Conservation (phyloP, 2,797 vertebrate species). For the Scyliorhinus canicula region DNA sequence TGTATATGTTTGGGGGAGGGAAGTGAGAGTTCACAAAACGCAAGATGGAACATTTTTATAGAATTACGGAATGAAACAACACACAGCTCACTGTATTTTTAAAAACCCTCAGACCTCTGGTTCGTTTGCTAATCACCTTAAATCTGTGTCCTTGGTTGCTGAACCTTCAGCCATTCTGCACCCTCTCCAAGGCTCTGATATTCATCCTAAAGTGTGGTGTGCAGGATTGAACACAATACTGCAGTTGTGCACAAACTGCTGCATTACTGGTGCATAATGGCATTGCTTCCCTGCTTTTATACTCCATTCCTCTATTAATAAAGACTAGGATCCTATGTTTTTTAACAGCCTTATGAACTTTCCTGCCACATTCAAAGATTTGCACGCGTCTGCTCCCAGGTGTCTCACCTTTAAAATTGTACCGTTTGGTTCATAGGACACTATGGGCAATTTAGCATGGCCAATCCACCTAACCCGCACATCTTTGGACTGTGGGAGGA, state of each 20-base stretch:
- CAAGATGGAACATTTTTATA: background rate
- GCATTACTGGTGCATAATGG: background rate
- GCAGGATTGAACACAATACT: background rate
- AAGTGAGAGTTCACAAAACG: background rate
- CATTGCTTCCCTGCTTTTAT: background rate
- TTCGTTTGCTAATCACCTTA: too few relatives aligned
- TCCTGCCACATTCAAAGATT: background rate
- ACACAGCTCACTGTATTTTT: background rate
- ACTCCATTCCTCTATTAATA: background rate
- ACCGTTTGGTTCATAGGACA: background rate
- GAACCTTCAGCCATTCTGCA: background rate
- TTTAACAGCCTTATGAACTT: background rate
- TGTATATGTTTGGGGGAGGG: background rate
- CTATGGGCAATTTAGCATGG: too few relatives aligned
- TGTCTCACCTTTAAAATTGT: background rate
- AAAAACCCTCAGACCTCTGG: background rate
- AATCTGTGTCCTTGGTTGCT: too few relatives aligned
- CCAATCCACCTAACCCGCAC: too few relatives aligned
- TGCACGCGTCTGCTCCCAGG: background rate
- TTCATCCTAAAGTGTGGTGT: background rate
- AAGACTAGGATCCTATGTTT: background rate
- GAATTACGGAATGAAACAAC: background rate
- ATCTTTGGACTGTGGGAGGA: too few relatives aligned
- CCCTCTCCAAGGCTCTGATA: background rate
- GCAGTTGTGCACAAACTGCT: background rate